Percentiles rank a stretch among this genome's conserved stretches.
phyloP scores from a whole-genome alignment of 2,797 vertebrate genomes.

The Dallia pectoralis region DNA sequence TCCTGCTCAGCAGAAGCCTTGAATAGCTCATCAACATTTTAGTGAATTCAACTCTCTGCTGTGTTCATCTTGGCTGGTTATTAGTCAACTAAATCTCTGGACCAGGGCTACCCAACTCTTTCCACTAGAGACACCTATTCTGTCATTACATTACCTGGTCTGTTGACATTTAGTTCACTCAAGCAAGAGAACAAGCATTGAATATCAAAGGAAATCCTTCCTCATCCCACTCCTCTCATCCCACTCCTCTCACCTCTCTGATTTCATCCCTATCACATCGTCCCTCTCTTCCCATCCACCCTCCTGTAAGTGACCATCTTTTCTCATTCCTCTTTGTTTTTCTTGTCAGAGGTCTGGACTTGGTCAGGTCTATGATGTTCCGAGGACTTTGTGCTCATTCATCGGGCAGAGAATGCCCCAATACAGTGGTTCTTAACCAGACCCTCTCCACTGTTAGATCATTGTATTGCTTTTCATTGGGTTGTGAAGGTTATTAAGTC shows the following conservation, averaged over 20 bases:
- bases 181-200: too few species aligned
- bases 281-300: slow-evolving; percentile 6
- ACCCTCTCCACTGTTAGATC: too few species aligned
- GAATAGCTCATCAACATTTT: neutral
- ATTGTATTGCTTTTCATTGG: too few species aligned
- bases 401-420: neutral
- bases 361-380: neutral
- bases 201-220: neutral
- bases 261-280: neutral
- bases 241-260: slow-evolving; percentile 24
- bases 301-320: neutral
- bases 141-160: too few species aligned
- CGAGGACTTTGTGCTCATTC: neutral
- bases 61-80: too few species aligned
- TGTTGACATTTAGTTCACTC: too few species aligned
- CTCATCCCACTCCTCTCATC: slow-evolving; percentile 18
- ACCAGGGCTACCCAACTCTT: too few species aligned
- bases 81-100: too few species aligned
- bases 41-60: too few species aligned
- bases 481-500: too few species aligned
- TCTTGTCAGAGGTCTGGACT: neutral
- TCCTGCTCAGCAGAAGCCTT: neutral
- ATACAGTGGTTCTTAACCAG: neutral
- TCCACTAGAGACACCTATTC: too few species aligned
- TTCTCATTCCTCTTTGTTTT: neutral